Evolutionary conservation across 2,888 invertebrate species (phyloP), one percentile per base, ranked within the genome.

Genomic region (Drosophila prostipennis): DNA sequence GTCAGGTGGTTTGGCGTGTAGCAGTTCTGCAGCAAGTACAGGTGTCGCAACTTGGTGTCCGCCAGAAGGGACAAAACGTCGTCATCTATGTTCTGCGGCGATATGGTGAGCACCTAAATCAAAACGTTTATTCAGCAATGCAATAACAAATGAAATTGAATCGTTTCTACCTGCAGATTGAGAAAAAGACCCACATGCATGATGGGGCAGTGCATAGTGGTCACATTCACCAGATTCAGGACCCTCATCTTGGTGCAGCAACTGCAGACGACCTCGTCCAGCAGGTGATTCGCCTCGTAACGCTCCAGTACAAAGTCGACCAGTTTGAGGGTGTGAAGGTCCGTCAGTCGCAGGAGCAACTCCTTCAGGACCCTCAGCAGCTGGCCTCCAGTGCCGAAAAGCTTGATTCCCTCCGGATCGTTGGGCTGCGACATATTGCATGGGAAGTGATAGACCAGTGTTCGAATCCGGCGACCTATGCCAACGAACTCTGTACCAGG

Each of bases 361-460:
- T 94, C 92, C 89, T 95, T 95, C 1, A 96, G 90, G 1, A 94
- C 94, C 70, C 93, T 94, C 11, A 96, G 87, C 10, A 95, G 89
- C 90, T 95, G 94, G 57, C 95, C 95, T 6, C 96, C 96, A 0
- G 97, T 97, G 34, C 97, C 97, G 89, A 96, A 96, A 0, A 96
- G 92, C 75, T 94, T 92, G 43, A 94, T 92, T 70, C 94, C 92
- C 82, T 94, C 94, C 0, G 93, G 93, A 89, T 95, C 94, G 42
- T 94, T 94, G 46, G 93, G 92, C 45, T 93, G 93, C 0, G 94
- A 93, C 94, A 95, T 95, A 77, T 95, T 95, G 89, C 96, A 96
- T 1, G 95, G 95, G 90, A 96, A 96, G 1, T 95, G 94, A 81
- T 96, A 96, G 72, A 94, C 93, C 16, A 95, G 91, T 8, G 94